A percentile compares a stretch with the other conserved stretches of the same genome.
phyloP scores from a whole-genome alignment of 92 coral and sea anemone genomes.

The Phymanthus crucifer region DNA sequence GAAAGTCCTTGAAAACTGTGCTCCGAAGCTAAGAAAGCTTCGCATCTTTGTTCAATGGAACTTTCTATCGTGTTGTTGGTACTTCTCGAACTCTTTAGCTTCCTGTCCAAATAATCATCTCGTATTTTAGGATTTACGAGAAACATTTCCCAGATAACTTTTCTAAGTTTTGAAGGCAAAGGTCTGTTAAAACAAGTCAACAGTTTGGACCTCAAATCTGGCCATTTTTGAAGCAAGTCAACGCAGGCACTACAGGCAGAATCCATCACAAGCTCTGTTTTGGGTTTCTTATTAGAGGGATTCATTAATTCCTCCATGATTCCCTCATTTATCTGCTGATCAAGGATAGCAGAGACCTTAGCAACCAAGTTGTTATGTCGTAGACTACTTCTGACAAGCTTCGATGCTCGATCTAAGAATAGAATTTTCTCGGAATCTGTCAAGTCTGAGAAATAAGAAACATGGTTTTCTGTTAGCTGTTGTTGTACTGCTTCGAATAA shows the following conservation, averaged over 20 bases:
- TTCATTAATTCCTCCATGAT: conserved; percentile 51
- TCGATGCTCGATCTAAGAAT: conserved; percentile 86
- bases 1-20: conserved; percentile 42
- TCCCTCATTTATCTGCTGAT: conserved; percentile 65
- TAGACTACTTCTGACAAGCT: conserved; percentile 60
- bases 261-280: conserved; percentile 65
- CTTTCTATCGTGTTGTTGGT: conserved; percentile 43
- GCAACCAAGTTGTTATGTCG: conserved; percentile 53
- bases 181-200: conserved; percentile 74
- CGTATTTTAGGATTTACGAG: conserved; percentile 60
- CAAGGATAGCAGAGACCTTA: conserved; percentile 63
- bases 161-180: conserved; percentile 61
- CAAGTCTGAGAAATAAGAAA: conserved; percentile 78
- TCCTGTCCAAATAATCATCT: conserved; percentile 24
- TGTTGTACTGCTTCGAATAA: conserved; percentile 82
- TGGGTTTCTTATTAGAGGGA: conserved; percentile 62
- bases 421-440: conserved; percentile 75
- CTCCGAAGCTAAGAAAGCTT: conserved; percentile 66
- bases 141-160: conserved; percentile 70
- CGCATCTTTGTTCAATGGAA: conserved; percentile 63
- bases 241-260: conserved; percentile 58
- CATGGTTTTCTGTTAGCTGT: conserved; percentile 77
- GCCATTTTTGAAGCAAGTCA: conserved; percentile 76
- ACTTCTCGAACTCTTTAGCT: conserved; percentile 8
- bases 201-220: conserved; percentile 64